These are phyloP conservation scores for Byasa hedistus DNA, from an alignment of 2,888 invertebrate genomes.

Conservation along the genomic window DNA sequence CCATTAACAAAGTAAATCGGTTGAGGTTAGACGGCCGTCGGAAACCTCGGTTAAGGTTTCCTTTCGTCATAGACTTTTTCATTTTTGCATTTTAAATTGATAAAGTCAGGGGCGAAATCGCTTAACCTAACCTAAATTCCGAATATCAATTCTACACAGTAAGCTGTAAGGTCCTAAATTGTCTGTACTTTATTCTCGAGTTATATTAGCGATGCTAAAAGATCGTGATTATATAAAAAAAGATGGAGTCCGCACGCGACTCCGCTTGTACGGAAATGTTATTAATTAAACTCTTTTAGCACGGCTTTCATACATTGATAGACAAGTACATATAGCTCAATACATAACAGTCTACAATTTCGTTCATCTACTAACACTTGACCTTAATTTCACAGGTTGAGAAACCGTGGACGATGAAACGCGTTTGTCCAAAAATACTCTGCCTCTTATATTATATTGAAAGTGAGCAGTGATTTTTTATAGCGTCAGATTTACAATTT, in stretches of 20 bases:
- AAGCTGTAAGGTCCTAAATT: conserved; percentile 5
- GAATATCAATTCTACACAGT: not conserved
- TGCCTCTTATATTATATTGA: too few species aligned
- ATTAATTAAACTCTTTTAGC: conserved; percentile 8
- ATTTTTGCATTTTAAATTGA: conserved; percentile 14
- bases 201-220: conserved; percentile 12
- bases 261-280: conserved; percentile 16
- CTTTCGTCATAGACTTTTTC: conserved; percentile 10
- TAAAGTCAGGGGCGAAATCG: conserved; percentile 16
- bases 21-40: not conserved
- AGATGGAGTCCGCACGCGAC: conserved; percentile 19
- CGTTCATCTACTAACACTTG: too few species aligned
- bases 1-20: too few species aligned
- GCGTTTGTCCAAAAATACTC: too few species aligned
- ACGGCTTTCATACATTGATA: conserved; percentile 2
- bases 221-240: conserved; percentile 23
- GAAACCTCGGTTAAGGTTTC: conserved; percentile 10
- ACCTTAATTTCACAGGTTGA: too few species aligned
- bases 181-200: not conserved
- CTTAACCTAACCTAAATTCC: too few species aligned
- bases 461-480: too few species aligned
- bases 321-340: too few species aligned
- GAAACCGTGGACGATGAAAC: too few species aligned
- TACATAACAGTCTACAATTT: too few species aligned
- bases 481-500: too few species aligned